Base-by-base conservation (phyloP, 1,140 invertebrate genomes). In the Trachymyrmex septentrionalis region DNA sequence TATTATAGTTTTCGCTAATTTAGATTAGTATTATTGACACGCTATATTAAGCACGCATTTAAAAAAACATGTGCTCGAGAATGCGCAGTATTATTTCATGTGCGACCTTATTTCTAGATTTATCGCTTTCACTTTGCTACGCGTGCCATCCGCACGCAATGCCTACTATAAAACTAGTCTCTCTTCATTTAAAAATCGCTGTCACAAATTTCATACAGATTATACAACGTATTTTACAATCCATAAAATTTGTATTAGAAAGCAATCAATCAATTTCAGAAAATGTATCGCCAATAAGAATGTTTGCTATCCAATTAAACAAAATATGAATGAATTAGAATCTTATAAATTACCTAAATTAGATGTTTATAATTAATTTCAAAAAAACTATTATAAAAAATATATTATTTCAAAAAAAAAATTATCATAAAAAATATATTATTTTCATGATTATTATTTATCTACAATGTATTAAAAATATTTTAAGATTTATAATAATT, bases 61-160 rank as follows among this genome's bases (percentile, higher is more conserved):
- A 73, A 30, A 27, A 21, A 48, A 21, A 76, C 34, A 27, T 24
- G 24, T 48, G 16, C 34, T 27, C 73, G n/a, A 44, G 57, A 63
- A 63, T 5, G 73, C 16, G 7, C 16, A 0, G 30, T 16, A 16
- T 63, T 77, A 63, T 44, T 24, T 63, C 12, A 24, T 24, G 21
- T 61, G 38, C 21, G 57, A 77, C 34, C 21, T 27, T 77, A 34
- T 48, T 77, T 63, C 38, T 34, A 2, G 57, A 77, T 77, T 77
- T 77, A 63, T 77, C 24, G 73, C 73, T 77, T 63, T 77, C 73
- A 77, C 73, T 77, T 27, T 19, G 38, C 16, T 44, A 44, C 38
- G 34, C 34, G 57, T 61, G 57, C 21, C 57, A 44, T 63, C 34
- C 24, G 14, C 38, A 63, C 57, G 24, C 24, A 77, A 24, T 77